Evolutionary conservation across 2,113 vertebrate species (phyloP).

Genomic region (Romanogobio albipinnatus): DNA sequence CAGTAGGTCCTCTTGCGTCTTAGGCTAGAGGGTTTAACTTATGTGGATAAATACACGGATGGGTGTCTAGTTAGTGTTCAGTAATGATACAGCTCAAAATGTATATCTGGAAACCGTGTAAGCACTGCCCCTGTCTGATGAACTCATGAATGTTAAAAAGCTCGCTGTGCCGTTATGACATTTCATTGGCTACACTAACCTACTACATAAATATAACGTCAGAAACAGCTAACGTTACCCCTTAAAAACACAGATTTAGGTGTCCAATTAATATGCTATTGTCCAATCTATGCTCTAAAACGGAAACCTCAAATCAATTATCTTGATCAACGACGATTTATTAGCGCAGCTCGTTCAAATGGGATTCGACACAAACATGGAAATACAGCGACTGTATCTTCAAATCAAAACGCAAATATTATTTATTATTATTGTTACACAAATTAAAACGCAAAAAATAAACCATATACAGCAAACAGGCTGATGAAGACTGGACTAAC

Average conservation of each 20-base stretch:
- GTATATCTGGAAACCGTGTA: not conserved
- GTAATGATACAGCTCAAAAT: too few relatives aligned
- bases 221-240: not conserved
- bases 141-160: slow-evolving; percentile 22
- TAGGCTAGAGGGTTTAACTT: not conserved
- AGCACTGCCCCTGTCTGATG: slow-evolving; percentile 16
- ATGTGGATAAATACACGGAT: not conserved
- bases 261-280: not conserved
- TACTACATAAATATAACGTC: not conserved
- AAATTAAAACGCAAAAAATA: not conserved
- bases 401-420: not conserved
- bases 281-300: not conserved
- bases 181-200: not conserved
- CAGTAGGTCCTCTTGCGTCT: not conserved
- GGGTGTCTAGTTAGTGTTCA: not conserved
- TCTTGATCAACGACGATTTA: not conserved
- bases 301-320: not conserved
- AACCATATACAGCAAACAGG: not conserved
- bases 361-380: not conserved
- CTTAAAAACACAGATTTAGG: not conserved
- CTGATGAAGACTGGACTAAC: not conserved
- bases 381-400: not conserved
- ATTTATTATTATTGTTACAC: too few relatives aligned
- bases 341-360: not conserved
- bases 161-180: not conserved